Evolutionary conservation across 2,888 invertebrate genomes (phyloP).

Genomic region (Trichopria drosophilae): DNA sequence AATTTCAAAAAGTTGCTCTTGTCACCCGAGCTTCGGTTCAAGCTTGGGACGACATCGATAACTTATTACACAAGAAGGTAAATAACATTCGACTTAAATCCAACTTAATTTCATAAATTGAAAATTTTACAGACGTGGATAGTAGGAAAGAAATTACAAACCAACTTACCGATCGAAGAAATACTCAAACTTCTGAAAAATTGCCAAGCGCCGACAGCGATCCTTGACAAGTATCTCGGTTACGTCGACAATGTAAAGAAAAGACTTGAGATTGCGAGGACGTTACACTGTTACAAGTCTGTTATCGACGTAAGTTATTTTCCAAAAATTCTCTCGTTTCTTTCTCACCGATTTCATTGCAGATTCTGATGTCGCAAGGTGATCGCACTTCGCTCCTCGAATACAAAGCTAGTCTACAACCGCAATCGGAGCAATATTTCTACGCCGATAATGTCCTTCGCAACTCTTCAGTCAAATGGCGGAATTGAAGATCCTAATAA

Average conservation of each 20-base stretch:
- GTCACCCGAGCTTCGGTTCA: constrained; percentile 65
- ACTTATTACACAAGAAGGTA: constrained; percentile 67
- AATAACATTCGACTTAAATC: constrained; percentile 12
- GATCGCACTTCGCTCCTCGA: constrained; percentile 66
- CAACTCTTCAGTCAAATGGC: constrained; percentile 53
- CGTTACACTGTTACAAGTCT: constrained; percentile 68
- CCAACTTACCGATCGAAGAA: constrained; percentile 58
- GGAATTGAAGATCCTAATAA: constrained; percentile 41
- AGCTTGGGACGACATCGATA: constrained; percentile 68
- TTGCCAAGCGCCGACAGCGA: constrained; percentile 54
- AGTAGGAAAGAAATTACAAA: constrained; percentile 58
- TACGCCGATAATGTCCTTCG: constrained; percentile 73
- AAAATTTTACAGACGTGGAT: constrained; percentile 57
- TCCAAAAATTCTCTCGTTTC: constrained; percentile 8
- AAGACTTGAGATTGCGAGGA: constrained; percentile 65
- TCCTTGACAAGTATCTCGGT: constrained; percentile 64
- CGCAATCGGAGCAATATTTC: constrained; percentile 72
- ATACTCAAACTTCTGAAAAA: constrained; percentile 57
- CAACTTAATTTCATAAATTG: not conserved
- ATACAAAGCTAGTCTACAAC: constrained; percentile 66
- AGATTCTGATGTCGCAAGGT: constrained; percentile 63
- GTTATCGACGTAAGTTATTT: constrained; percentile 65
- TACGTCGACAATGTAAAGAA: constrained; percentile 64
- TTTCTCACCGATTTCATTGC: too few relatives aligned
- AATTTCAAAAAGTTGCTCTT: constrained; percentile 73